Conservation (phyloP, 92 coral and sea anemone genomes). For the Phenganax stokvisi region DNA sequence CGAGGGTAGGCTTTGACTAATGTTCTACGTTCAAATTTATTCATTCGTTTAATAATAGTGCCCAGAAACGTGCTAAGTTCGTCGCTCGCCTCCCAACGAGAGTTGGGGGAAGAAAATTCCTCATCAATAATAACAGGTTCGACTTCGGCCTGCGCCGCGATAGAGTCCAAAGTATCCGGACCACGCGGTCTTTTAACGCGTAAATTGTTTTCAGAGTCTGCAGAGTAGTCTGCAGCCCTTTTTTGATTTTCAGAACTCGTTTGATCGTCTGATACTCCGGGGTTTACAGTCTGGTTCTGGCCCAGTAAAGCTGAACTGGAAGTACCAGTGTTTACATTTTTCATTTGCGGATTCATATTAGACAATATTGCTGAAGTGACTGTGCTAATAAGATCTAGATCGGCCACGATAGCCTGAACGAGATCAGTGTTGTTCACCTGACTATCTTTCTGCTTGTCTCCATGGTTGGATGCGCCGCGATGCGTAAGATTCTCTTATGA, state of each 20-base stretch:
- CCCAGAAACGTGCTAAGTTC: constrained; percentile 35
- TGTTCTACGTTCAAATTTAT: constrained; percentile 20
- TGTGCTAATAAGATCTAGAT: constrained; percentile 17
- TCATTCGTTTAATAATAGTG: constrained; percentile 15
- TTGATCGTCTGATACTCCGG: constrained; percentile 31
- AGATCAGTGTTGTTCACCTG: not conserved
- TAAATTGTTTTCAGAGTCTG: not conserved
- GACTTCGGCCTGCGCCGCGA: not conserved
- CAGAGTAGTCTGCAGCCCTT: not conserved
- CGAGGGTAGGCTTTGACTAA: constrained; percentile 13
- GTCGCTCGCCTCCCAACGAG: constrained; percentile 37
- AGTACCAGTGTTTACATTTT: not conserved
- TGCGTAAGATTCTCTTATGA: not conserved
- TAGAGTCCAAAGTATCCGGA: not conserved
- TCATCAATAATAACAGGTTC: constrained; percentile 18
- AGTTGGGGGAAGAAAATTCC: constrained; percentile 26
- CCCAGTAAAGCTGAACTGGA: not conserved
- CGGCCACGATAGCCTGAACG: constrained; percentile 41
- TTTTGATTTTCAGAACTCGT: not conserved
- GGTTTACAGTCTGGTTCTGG: not conserved
- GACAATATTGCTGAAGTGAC: constrained; percentile 19
- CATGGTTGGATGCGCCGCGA: constrained; percentile 4
- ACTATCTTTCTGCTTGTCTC: constrained; percentile 2
- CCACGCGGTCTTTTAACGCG: not conserved
- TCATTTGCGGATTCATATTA: constrained; percentile 3